phyloP scores from a whole-genome alignment of 2,113 vertebrate species.

The Illadopsis cleaveri region DNA sequence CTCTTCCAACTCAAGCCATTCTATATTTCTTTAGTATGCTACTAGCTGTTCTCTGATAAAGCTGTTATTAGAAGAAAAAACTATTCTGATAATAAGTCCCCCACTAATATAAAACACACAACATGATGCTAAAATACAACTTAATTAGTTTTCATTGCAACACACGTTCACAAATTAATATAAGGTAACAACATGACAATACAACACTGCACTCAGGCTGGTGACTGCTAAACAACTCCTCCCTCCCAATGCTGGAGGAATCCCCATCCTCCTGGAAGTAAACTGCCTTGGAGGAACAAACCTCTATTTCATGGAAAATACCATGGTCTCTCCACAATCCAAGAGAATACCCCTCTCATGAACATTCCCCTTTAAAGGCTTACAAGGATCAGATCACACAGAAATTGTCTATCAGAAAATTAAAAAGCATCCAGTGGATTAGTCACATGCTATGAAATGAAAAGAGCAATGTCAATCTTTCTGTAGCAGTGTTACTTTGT shows the following conservation, averaged over 20 bases:
- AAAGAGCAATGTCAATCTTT: background rate
- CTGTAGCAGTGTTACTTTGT: background rate
- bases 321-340: background rate
- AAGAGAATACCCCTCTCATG: background rate
- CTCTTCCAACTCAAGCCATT: background rate
- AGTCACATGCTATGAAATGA: background rate
- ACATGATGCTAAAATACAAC: background rate
- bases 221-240: background rate
- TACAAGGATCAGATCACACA: background rate
- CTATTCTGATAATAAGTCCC: background rate
- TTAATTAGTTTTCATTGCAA: background rate
- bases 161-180: background rate
- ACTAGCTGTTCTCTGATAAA: background rate
- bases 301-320: background rate
- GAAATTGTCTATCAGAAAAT: background rate
- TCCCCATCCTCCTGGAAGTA: background rate
- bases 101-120: background rate
- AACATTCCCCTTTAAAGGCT: background rate
- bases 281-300: background rate
- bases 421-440: background rate
- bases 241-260: background rate
- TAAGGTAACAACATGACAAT: background rate
- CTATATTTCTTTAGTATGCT: background rate
- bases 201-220: background rate
- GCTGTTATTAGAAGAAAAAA: background rate